Conservation (phyloP, 2,113 vertebrate species). For the Silurus asotus region DNA sequence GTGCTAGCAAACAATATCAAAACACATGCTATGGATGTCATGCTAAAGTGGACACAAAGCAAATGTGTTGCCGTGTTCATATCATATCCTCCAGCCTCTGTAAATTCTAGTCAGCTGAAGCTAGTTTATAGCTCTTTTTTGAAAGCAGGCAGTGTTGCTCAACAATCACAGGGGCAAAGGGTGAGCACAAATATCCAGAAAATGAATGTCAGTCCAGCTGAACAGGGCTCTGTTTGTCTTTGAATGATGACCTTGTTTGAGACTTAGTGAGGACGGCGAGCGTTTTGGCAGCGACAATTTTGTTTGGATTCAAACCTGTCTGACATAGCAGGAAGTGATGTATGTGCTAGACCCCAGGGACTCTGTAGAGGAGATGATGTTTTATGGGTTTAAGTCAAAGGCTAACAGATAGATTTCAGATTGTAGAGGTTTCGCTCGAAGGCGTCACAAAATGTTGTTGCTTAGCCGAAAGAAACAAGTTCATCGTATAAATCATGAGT, state of each 20-base stretch:
- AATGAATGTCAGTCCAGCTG: not conserved
- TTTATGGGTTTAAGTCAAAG: conserved; percentile 28
- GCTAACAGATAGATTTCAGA: conserved; percentile 13
- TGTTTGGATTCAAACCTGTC: not conserved
- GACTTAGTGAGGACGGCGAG: conserved; percentile 11
- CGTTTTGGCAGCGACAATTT: conserved; percentile 9
- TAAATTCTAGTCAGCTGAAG: not conserved
- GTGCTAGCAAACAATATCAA: not conserved
- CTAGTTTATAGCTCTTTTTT: not conserved
- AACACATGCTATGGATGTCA: not conserved
- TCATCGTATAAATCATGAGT: conserved; percentile 16
- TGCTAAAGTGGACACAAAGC: no score
- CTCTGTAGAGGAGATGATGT: conserved; percentile 1
- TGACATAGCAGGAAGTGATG: not conserved
- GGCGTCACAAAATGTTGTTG: not conserved
- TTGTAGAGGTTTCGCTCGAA: not conserved
- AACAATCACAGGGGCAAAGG: not conserved
- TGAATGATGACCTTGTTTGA: conserved; percentile 5
- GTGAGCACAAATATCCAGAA: not conserved
- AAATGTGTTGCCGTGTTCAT: no score
- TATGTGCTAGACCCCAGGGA: not conserved
- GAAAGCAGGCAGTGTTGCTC: not conserved
- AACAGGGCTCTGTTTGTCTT: conserved; percentile 9
- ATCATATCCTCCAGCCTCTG: not conserved
- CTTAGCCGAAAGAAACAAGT: not conserved